Percentiles rank a stretch among this genome's conserved stretches.
Evolutionary conservation across 2,113 vertebrate genomes (phyloP).

Genomic region (Enhydra lutris): DNA sequence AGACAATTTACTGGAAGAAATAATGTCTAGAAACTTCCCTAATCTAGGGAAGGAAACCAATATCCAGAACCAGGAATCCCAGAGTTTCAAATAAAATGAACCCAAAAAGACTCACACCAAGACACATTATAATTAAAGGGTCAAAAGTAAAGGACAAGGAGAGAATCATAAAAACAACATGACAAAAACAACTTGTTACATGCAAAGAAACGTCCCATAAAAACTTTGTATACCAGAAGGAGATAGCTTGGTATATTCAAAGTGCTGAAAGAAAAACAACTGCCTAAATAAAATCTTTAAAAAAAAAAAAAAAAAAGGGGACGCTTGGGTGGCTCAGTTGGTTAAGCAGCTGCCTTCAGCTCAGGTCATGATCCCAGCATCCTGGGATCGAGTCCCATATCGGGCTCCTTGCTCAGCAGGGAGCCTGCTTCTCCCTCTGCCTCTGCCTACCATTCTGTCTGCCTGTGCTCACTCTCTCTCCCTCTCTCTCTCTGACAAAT

Average conservation of each 20-base stretch:
- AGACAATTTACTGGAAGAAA: background rate
- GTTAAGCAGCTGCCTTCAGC: no score
- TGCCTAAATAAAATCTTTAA: background rate
- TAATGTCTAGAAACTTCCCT: background rate
- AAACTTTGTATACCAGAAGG: background rate
- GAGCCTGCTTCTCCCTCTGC: no score
- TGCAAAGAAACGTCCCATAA: background rate
- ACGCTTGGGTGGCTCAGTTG: no score
- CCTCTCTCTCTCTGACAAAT: no score
- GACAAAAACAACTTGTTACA: background rate
- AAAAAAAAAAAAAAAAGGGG: no score
- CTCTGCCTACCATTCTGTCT: no score
- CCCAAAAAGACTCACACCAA: background rate
- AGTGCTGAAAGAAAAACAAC: background rate
- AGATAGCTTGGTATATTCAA: background rate
- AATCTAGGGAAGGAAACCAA: background rate
- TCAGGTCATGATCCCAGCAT: no score
- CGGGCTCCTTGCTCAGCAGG: no score
- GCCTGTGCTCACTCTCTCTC: no score
- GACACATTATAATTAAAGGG: background rate
- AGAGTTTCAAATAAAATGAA: background rate
- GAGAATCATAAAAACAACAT: background rate
- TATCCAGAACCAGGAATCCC: background rate
- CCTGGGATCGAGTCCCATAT: no score
- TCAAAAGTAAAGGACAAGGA: background rate